phyloP scores from a whole-genome alignment of 2,113 vertebrate species.

The Odontophorus gujanensis region DNA sequence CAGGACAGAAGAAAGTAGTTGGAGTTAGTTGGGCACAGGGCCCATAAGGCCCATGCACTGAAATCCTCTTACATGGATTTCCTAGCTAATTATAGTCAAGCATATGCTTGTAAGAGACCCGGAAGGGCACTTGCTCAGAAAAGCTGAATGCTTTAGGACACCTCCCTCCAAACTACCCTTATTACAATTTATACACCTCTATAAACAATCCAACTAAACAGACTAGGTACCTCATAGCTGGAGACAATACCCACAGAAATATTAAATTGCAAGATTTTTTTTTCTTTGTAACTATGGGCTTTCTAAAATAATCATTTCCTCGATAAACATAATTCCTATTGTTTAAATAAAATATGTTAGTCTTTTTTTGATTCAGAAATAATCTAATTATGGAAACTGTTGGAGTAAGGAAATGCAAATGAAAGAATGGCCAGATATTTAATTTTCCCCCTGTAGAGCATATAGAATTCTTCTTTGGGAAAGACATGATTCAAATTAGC shows the following conservation, averaged over 20 bases:
- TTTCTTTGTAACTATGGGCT: neutral
- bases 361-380: conserved; percentile 26
- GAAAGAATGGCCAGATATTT: neutral
- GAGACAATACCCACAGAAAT: neutral
- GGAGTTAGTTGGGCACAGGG: neutral
- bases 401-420: conserved; percentile 44
- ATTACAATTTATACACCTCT: neutral
- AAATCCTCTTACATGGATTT: neutral
- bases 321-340: neutral
- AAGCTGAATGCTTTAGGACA: neutral
- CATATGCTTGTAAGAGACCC: neutral
- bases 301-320: neutral
- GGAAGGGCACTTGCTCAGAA: neutral
- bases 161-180: neutral
- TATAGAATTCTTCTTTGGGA: conserved; percentile 3
- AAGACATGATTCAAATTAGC: conserved; percentile 17
- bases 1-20: neutral
- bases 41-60: neutral
- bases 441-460: conserved; percentile 26
- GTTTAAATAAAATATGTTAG: conserved; percentile 42
- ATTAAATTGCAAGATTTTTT: neutral
- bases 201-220: neutral
- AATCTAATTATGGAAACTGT: conserved; percentile 31
- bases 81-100: neutral
- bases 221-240: neutral